phyloP scores from a whole-genome alignment of 2,113 vertebrate genomes.

The Chionodraco myersi region DNA sequence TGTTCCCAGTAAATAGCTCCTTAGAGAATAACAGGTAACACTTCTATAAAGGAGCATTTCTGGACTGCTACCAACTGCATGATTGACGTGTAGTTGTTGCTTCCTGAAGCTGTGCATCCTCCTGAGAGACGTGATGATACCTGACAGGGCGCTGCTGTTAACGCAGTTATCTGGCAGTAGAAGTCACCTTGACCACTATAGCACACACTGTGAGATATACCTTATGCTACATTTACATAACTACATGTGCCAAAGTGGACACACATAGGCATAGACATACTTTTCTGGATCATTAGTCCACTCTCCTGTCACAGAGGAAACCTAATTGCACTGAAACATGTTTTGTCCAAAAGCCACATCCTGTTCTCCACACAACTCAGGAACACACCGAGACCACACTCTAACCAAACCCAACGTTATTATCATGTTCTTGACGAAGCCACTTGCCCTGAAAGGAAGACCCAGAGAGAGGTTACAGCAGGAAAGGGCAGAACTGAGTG shows the following conservation, averaged over 20 bases:
- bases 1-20: neutral
- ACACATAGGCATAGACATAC: neutral
- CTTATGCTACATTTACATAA: neutral
- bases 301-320: conserved; percentile 38
- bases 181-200: conserved; percentile 20
- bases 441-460: conserved; percentile 36
- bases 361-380: conserved; percentile 17
- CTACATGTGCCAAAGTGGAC: neutral
- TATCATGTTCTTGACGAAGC: conserved; percentile 55
- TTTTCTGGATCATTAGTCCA: conserved; percentile 39
- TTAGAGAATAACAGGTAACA: neutral
- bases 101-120: neutral
- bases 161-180: neutral
- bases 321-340: conserved; percentile 34
- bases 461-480: conserved; percentile 30
- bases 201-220: neutral
- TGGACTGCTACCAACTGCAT: neutral
- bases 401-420: conserved; percentile 41
- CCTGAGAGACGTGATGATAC: neutral
- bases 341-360: neutral
- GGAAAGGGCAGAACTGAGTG: conserved; percentile 41
- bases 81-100: conserved; percentile 8
- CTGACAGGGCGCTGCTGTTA: conserved; percentile 18
- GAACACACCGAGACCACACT: conserved; percentile 16
- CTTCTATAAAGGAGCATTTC: neutral